These are phyloP conservation scores for Anguilla japonica DNA, from an alignment of 2,113 vertebrate species.

Conservation along the genomic window DNA sequence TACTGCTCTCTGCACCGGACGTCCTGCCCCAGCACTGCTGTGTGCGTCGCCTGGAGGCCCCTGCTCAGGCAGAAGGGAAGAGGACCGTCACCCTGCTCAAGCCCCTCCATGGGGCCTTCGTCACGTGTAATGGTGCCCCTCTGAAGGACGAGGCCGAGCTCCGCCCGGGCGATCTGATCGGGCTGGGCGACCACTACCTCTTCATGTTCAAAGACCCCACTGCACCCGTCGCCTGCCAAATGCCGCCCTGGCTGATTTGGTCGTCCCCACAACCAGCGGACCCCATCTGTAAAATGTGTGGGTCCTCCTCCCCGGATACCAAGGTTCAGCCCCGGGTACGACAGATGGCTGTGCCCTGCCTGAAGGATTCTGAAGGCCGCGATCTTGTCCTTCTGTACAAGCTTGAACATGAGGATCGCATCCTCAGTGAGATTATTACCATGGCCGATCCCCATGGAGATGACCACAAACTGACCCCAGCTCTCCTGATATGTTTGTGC, in stretches of 20 bases:
- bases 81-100: conserved; percentile 43
- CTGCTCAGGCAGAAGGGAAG: not conserved
- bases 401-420: conserved; percentile 41
- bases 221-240: not conserved
- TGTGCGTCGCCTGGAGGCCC: conserved; percentile 46
- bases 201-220: conserved; percentile 75
- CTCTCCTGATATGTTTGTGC: conserved; percentile 68
- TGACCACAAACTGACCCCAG: conserved; percentile 50
- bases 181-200: conserved; percentile 68
- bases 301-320: conserved; percentile 22
- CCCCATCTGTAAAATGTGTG: conserved; percentile 49
- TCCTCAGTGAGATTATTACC: conserved; percentile 62
- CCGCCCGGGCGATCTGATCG: conserved; percentile 67
- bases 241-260: conserved; percentile 14
- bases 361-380: conserved; percentile 48
- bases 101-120: conserved; percentile 49
- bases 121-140: conserved; percentile 62
- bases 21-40: conserved; percentile 64
- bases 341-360: conserved; percentile 22
- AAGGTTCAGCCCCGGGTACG: not conserved
- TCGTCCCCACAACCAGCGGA: not conserved
- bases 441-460: conserved; percentile 21
- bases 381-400: conserved; percentile 55
- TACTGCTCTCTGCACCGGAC: conserved; percentile 65
- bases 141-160: conserved; percentile 57